Base-by-base conservation (phyloP, 2,888 invertebrate genomes). In the Zaprionus obscuricornis region DNA sequence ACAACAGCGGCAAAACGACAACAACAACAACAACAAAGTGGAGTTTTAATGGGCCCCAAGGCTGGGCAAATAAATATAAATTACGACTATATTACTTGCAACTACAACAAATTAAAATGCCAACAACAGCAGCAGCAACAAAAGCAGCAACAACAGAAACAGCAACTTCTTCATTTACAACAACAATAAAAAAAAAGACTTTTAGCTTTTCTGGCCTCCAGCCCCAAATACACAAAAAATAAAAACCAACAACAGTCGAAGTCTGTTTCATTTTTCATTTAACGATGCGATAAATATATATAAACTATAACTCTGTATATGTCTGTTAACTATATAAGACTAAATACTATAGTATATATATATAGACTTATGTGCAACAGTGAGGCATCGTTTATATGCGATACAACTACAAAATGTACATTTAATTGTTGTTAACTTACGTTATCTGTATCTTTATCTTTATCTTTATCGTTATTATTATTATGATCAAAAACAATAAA, bases 381-480 rank as follows among this genome's bases (percentile, higher is more conserved):
- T n/a, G n/a, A n/a, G n/a, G n/a, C 10, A 13, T 26, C 40, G 62
- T 66, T 46, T 64, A 39, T 26, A 54, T 54, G 20, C 49, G 64
- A 37, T 52, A 49, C 66, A 65, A 20, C 42, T 43, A 52, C 47
- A 54, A 58, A 69, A 63, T 77, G 73, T 83, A 77, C 37, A 85
- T 79, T 79, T 79, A 85, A 79, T 83, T 79, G 86, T 85, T 82
- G 79, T 70, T 76, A 74, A 76, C 55, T 70, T 74, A 77, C 78
- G 69, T 77, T 78, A 71, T 45, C 68, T 51, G 69, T 74, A 77
- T 63, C 43, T 70, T 85, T 76, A 69, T 81, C n/a, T n/a, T n/a
- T n/a, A n/a, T n/a, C n/a, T n/a, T n/a, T n/a, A n/a, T n/a, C n/a
- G n/a, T 85, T 85, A 78, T 69, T 71, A 57, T 74, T 85, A 77